Conservation (phyloP, 1,140 invertebrate species). For the Pseudachorutes palmiensis region DNA sequence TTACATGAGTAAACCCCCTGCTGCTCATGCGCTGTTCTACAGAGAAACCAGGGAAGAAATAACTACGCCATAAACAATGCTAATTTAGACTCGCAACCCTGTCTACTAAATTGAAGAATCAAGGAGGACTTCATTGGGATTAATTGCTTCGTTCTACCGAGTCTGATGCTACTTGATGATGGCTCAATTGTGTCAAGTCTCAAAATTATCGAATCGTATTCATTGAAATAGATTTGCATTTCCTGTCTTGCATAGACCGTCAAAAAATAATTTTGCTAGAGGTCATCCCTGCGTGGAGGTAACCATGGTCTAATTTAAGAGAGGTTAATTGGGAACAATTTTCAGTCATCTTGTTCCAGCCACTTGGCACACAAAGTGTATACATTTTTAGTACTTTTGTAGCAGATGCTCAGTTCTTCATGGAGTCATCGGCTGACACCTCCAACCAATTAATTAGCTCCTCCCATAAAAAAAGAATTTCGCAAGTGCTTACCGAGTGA, state of each 20-base stretch:
- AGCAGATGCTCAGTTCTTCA: no score
- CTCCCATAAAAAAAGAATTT: not conserved
- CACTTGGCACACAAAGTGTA: no score
- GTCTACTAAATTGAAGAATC: constrained; percentile 13
- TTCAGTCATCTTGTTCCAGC: no score
- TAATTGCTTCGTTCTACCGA: constrained; percentile 28
- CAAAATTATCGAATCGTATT: constrained; percentile 12
- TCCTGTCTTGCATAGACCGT: constrained; percentile 26
- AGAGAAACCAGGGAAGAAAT: not conserved
- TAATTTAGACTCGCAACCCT: constrained; percentile 5
- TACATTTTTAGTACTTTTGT: no score
- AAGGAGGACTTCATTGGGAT: constrained; percentile 14
- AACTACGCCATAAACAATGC: not conserved
- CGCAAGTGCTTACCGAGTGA: constrained; percentile 57
- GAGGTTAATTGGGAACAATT: no score
- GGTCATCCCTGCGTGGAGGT: not conserved
- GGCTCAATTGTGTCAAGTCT: not conserved
- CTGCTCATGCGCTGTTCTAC: not conserved
- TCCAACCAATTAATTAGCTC: not conserved
- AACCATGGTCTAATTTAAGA: no score
- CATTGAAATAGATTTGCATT: constrained; percentile 34
- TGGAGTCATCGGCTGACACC: not conserved
- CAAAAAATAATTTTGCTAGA: not conserved
- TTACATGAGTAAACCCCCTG: not conserved
- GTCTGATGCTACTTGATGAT: no score